Evolutionary conservation across 2,797 vertebrate genomes (phyloP).

Genomic region (Eutrigla gurnardus): DNA sequence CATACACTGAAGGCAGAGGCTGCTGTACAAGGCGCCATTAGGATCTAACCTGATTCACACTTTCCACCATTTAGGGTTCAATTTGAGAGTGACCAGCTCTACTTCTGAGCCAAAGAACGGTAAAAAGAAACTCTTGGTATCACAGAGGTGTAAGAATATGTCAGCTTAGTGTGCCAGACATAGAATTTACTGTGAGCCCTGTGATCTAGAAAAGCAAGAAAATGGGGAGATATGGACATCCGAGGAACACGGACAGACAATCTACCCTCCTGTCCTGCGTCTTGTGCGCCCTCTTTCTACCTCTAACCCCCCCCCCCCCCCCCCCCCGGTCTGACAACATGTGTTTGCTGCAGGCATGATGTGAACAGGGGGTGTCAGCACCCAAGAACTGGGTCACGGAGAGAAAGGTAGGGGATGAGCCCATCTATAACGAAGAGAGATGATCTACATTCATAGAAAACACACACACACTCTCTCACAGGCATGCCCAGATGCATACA

Average conservation of each 20-base stretch:
- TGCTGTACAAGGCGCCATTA: too few species aligned
- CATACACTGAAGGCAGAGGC: too few species aligned
- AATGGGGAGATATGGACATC: constrained; percentile 1
- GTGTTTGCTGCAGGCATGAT: constrained; percentile 66
- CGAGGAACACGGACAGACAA: neutral
- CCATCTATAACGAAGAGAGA: constrained; percentile 74
- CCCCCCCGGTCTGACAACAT: constrained; percentile 54
- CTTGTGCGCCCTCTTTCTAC: constrained; percentile 40
- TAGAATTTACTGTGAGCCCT: constrained; percentile 17
- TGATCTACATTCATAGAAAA: constrained; percentile 55
- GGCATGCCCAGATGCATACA: constrained; percentile 15
- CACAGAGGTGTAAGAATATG: neutral
- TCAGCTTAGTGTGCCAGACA: constrained; percentile 4
- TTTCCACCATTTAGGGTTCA: too few species aligned
- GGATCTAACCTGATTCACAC: too few species aligned
- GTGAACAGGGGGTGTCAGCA: constrained; percentile 67
- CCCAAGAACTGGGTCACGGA: constrained; percentile 78
- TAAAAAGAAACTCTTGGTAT: neutral
- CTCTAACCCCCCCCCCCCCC: too few species aligned
- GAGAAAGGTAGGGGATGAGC: constrained; percentile 62
- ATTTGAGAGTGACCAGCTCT: too few species aligned
- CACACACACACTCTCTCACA: constrained; percentile 1
- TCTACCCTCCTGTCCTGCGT: constrained; percentile 21
- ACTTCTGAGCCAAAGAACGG: neutral
- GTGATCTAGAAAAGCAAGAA: constrained; percentile 26